Base-by-base conservation (phyloP, 2,797 vertebrate species). In the Mormyrops attenuatus region DNA sequence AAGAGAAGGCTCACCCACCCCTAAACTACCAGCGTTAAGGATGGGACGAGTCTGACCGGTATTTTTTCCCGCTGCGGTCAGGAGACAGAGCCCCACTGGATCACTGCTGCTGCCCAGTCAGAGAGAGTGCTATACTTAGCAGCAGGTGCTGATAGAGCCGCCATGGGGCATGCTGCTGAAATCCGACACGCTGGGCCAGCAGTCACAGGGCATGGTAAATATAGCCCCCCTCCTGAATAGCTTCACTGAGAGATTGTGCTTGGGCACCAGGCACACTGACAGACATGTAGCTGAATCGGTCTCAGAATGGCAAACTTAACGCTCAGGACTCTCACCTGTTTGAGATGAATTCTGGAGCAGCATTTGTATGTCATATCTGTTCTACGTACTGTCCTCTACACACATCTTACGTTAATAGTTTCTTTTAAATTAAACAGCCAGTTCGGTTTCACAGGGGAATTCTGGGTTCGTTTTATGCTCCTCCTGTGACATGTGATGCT, bases 121-220 rank as follows among this genome's bases (percentile, higher is more conserved):
- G 90, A 91, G 91, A 88, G 89, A 57, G 90, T 90, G 93, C 96
- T 96, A 96, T 95, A 96, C 95, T 95, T 94, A 91, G 96, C 90
- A 96, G 96, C 97, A 97, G 97, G 96, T 98, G 97, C 95, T 96
- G 93, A 93, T 94, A 92, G 92, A 90, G 93, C 93, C 94, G 91
- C 86, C 57, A 94, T 92, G 91, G 94, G 94, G 95, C 95, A 93
- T 93, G 92, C 0, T 91, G 1, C 89, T 94, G 97, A 95, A 97
- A 98, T 96, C 93, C 87, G 97, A 98, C 96, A 97, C 96, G 92
- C 92, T 91, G 26, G 93, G 94, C 94, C 93, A 93, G 92, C 94
- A 94, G 96, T 97, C 96, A 96, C 91, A 94, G 93, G 93, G 95
- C 92, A 92, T 60, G 92, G 95, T 97, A 98, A 96, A 96, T 97